Base-by-base conservation (phyloP, 2,888 invertebrate species). In the Calephelis perditalis region DNA sequence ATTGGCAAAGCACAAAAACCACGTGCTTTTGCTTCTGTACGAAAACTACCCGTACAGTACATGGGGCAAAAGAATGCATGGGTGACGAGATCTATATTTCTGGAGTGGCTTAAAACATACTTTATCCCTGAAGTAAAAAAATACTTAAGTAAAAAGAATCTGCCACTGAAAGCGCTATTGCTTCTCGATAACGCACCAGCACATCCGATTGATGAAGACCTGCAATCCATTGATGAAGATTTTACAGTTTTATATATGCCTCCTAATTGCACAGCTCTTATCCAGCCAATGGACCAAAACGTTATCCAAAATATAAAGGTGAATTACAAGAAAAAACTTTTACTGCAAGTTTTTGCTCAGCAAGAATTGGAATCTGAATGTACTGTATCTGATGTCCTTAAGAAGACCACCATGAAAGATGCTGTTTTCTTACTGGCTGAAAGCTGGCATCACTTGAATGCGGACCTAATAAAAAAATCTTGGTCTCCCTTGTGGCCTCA, bases 221-320 rank as follows among this genome's bases (percentile, higher is more conserved):
- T 67, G 49, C 55, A 60, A 46, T 61, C 65, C 49, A 63, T 64
- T 59, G 67, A 68, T 56, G 70, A 64, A 59, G 44, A 69, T 56
- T 65, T 64, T 60, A 60, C 57, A 60, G 57, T 67, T 57, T 65
- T 64, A 12, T 61, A 54, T 61, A 52, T 70, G 67, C 69, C 69
- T 52, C 67, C 68, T 61, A 69, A 69, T 56, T 59, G 56, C 62
- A 70, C 68, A 58, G 62, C 68, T 35, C 63, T 46, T 56, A 63
- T 69, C 35, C 66, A 68, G 63, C 69, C 69, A 56, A 71, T 71
- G 67, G 69, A 70, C 65, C 68, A 69, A 61, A 71, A 71, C 57
- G 63, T 68, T 65, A 68, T 69, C 56, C 64, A 68, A 65, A 66
- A 66, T 60, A 61, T 68, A 12, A 65, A 70, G 64, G 55, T 66